A percentile compares a stretch with the other conserved stretches of the same genome.
These are phyloP conservation scores for Calameuta filiformis DNA, from an alignment of 2,888 invertebrate genomes.

Conservation along the genomic window DNA sequence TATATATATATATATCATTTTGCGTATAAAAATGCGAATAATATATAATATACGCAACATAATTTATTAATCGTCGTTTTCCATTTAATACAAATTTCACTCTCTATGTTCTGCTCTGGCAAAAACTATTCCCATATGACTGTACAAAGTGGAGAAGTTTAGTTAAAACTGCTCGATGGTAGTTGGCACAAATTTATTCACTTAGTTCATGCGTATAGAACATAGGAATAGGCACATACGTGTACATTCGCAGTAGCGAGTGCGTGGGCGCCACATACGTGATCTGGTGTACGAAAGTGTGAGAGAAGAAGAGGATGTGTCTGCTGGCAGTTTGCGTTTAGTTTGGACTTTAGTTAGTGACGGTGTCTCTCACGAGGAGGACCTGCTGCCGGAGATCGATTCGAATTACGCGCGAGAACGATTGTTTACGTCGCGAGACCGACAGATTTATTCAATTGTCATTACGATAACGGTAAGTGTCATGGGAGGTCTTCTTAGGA, in stretches of 20 bases:
- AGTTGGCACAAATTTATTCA: neutral
- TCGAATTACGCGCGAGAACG: conserved; percentile 10
- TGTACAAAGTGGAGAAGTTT: neutral
- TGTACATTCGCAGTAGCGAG: conserved; percentile 6
- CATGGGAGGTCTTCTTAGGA: neutral
- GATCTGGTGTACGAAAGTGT: conserved; percentile 9
- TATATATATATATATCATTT: neutral
- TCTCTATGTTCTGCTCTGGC: neutral
- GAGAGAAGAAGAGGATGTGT: conserved; percentile 28
- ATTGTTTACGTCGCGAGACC: conserved; percentile 20
- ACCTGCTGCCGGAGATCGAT: conserved; percentile 27
- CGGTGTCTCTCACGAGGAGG: conserved; percentile 54
- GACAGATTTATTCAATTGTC: conserved; percentile 27
- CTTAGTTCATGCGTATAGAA: neutral
- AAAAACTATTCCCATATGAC: neutral
- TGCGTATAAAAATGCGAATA: neutral
- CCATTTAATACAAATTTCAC: neutral
- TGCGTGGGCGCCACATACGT: conserved; percentile 4
- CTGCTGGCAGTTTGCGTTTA: conserved; percentile 28
- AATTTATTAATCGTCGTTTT: neutral
- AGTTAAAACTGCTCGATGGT: neutral
- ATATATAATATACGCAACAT: neutral
- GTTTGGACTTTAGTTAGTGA: conserved; percentile 45
- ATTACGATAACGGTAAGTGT: conserved; percentile 35
- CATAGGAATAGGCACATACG: neutral